These are phyloP conservation scores for Corbicula japonica DNA, from an alignment of 2,888 invertebrate species.

Conservation along the genomic window DNA sequence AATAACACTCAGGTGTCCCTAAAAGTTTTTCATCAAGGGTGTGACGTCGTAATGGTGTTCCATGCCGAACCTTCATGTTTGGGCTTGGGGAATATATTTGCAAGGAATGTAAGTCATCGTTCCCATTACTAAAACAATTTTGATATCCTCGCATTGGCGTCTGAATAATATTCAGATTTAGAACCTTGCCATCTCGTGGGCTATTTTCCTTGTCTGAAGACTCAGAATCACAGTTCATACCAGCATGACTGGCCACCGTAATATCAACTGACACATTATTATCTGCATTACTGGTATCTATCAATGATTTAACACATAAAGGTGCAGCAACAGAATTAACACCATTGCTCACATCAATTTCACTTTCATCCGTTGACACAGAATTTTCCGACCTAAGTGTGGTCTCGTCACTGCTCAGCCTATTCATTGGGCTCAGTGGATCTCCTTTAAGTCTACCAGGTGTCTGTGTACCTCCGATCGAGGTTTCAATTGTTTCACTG, in stretches of 20 bases:
- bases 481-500: constrained; percentile 81
- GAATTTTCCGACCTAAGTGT: constrained; percentile 36
- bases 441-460: constrained; percentile 75
- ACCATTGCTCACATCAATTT: constrained; percentile 1
- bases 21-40: constrained; percentile 76
- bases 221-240: constrained; percentile 44
- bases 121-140: constrained; percentile 12
- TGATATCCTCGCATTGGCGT: constrained; percentile 38
- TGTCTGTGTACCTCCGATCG: constrained; percentile 83
- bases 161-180: not conserved
- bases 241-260: constrained; percentile 29
- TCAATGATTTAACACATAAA: not conserved
- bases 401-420: constrained; percentile 47
- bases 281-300: constrained; percentile 27
- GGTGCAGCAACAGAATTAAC: constrained; percentile 1
- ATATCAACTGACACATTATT: constrained; percentile 54
- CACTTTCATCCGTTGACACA: constrained; percentile 25
- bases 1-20: constrained; percentile 83
- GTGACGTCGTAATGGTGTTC: constrained; percentile 73
- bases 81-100: constrained; percentile 47
- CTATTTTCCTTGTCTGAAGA: constrained; percentile 59
- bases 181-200: no score
- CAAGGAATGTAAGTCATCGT: constrained; percentile 4
- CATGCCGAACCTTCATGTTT: constrained; percentile 45
- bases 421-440: constrained; percentile 63